Conservation (phyloP, 2,113 vertebrate genomes). For the Periophthalmus modestus region DNA sequence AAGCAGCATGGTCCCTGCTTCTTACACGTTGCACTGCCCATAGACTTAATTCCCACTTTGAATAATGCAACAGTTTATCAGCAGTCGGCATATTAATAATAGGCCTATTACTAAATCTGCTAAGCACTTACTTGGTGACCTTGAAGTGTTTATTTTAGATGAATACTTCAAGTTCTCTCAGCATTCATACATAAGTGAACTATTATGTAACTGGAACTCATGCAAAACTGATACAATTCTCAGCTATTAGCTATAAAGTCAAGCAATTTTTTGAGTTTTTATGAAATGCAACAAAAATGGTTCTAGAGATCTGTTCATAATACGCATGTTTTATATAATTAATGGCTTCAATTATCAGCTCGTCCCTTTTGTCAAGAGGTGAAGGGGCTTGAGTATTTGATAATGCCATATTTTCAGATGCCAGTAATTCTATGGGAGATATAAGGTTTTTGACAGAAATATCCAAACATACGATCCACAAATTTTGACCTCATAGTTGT, state of each 20-base stretch:
- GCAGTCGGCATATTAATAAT: slow-evolving; percentile 6
- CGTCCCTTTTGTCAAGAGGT: no score
- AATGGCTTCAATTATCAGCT: no score
- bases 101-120: slow-evolving; percentile 6
- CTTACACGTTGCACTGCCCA: not conserved
- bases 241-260: not conserved
- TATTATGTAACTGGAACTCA: not conserved
- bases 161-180: not conserved
- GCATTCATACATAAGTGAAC: not conserved
- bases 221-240: not conserved
- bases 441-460: no score
- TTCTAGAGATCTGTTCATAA: not conserved
- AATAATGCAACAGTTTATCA: slow-evolving; percentile 8
- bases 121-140: slow-evolving; percentile 19
- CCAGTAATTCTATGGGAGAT: no score
- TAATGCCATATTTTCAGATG: no score
- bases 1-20: slow-evolving; percentile 7
- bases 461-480: no score
- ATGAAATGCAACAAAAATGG: not conserved
- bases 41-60: not conserved
- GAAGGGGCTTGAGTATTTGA: no score
- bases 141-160: slow-evolving; percentile 63
- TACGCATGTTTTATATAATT: not conserved
- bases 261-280: not conserved
- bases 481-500: no score